Evolutionary conservation across 2,113 vertebrate genomes (phyloP), one percentile per base, ranked within the genome.

Genomic region (Oreochromis tanganicae): DNA sequence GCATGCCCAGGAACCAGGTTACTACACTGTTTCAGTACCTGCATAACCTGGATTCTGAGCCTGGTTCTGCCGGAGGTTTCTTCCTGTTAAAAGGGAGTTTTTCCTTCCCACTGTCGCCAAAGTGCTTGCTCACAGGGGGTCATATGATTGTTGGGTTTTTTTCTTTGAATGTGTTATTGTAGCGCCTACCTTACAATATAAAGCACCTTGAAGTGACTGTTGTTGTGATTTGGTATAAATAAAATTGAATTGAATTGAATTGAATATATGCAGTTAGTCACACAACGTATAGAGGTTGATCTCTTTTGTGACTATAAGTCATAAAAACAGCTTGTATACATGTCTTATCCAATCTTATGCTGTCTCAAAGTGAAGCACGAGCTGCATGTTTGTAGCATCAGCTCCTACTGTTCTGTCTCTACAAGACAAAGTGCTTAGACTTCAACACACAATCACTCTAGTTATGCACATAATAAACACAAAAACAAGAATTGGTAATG

Each of bases 391-490:
- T 38, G 34, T 38, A 68, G 2, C 19, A 12, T 10, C 11, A 68
- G 19, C 19, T n/a, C 63, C n/a, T 68, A 11, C 11, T 14, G 19
- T 41, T 41, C 36, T 21, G 19, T 13, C 1, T 41, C 34, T 13
- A 38, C 1, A 38, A 68, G 3, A 66, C 63, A 68, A 38, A 68
- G 19, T 13, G 6, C 4, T 66, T 5, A 38, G 61, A 66, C 17
- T 66, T 66, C 0, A 66, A 0, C 0, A 21, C 1, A 66, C 61
- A 66, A 66, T 66, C 10, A 19, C 34, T 66, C 0, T 38, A 66
- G 61, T 38, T 38, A 0, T 38, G 17, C 61, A 66, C 17, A n/a
- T n/a, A n/a, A n/a, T n/a, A n/a, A n/a, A n/a, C n/a, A n/a, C n/a
- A n/a, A n/a, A n/a, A n/a, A n/a, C n/a, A n/a, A n/a, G n/a, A n/a